Percentiles rank a stretch among this genome's conserved stretches.
phyloP scores from a whole-genome alignment of 2,888 invertebrate species.

The Xestia sexstrigata region DNA sequence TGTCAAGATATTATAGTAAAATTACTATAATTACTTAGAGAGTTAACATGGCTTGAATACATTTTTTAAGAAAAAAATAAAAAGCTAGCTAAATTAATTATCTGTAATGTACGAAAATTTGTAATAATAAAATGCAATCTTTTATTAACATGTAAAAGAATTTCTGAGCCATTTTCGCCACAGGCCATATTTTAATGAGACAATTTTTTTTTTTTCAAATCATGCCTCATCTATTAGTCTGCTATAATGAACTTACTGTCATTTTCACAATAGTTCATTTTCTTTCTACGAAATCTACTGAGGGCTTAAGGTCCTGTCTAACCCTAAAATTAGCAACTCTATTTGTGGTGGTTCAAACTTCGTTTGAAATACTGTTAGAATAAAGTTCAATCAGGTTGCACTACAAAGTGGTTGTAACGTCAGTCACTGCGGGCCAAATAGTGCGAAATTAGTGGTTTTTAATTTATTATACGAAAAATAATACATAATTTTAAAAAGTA shows the following conservation, averaged over 20 bases:
- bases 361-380: no score
- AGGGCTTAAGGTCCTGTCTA: no score
- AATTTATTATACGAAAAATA: no score
- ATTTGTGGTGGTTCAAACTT: no score
- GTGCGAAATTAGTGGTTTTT: no score
- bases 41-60: background rate
- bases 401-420: no score
- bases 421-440: no score
- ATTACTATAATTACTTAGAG: background rate
- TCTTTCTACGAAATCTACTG: conserved; percentile 4
- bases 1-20: background rate
- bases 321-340: no score
- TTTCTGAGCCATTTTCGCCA: background rate
- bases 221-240: background rate
- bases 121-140: background rate
- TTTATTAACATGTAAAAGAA: conserved; percentile 2
- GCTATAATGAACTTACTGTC: background rate
- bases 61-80: background rate
- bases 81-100: conserved; percentile 1
- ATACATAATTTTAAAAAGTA: no score
- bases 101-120: background rate
- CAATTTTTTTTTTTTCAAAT: background rate
- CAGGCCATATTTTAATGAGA: background rate
- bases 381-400: no score
- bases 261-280: background rate